These are phyloP conservation scores for Bombyx mandarina DNA, from an alignment of 1,140 invertebrate species.

Conservation along the genomic window DNA sequence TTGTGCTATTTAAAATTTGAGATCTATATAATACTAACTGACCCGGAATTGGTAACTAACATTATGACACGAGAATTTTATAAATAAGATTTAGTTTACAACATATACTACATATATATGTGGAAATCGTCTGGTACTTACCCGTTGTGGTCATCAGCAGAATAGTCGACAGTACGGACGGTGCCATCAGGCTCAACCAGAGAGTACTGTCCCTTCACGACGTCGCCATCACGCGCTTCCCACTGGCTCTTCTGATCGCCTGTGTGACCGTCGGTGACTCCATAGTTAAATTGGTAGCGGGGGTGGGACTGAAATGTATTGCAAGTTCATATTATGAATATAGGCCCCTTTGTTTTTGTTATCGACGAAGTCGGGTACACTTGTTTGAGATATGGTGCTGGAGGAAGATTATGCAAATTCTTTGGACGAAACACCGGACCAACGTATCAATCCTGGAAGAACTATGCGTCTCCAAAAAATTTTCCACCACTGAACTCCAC, in stretches of 20 bases:
- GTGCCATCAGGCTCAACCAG: slow-evolving; percentile 73
- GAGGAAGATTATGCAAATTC: no score
- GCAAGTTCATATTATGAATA: neutral
- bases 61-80: neutral
- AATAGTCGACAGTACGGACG: slow-evolving; percentile 72
- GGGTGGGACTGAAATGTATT: slow-evolving; percentile 67
- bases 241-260: slow-evolving; percentile 79
- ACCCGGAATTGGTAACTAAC: no score
- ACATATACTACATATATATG: neutral
- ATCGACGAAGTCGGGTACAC: no score
- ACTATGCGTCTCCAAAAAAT: no score
- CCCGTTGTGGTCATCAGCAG: slow-evolving; percentile 72
- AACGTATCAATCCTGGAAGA: no score
- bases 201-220: slow-evolving; percentile 74
- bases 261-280: slow-evolving; percentile 79
- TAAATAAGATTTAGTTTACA: neutral
- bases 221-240: slow-evolving; percentile 74
- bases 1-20: no score
- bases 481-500: no score
- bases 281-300: slow-evolving; percentile 81
- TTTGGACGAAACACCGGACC: no score
- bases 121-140: slow-evolving; percentile 15
- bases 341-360: no score
- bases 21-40: no score
- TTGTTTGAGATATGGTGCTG: no score